Conservation (phyloP, 2,113 vertebrate genomes). For the Trichomycterus rosablanca region DNA sequence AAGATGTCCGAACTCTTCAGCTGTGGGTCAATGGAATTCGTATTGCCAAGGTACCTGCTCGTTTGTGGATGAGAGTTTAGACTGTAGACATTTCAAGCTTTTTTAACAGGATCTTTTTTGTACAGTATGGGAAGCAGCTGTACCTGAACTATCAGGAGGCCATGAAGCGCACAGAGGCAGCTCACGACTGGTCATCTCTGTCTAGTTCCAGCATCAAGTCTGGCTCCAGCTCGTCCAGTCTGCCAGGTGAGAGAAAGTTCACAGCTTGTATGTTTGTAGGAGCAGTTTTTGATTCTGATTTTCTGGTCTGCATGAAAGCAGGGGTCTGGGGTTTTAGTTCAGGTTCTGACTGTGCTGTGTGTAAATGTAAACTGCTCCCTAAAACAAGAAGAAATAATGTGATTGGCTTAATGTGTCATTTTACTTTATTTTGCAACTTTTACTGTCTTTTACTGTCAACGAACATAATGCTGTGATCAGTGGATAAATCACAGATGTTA, state of each 20-base stretch:
- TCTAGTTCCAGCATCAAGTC: constrained; percentile 97
- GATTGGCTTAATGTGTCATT: too few species aligned
- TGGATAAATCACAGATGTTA: too few species aligned
- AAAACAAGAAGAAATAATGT: too few species aligned
- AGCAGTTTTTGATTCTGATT: too few species aligned
- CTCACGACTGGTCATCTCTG: constrained; percentile 93
- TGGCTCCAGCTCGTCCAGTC: constrained; percentile 93
- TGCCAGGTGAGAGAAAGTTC: constrained; percentile 95
- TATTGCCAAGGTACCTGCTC: constrained; percentile 83
- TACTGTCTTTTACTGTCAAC: too few species aligned
- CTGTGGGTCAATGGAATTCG: constrained; percentile 97
- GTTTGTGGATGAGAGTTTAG: background rate
- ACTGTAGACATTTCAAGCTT: background rate
- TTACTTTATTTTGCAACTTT: too few species aligned
- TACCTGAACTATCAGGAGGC: constrained; percentile 95
- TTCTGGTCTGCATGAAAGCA: too few species aligned
- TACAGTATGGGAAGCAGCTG: constrained; percentile 90
- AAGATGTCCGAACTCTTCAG: constrained; percentile 89
- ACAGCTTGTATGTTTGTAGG: too few species aligned
- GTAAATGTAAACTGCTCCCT: too few species aligned
- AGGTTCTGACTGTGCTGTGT: too few species aligned
- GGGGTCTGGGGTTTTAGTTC: too few species aligned
- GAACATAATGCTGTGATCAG: too few species aligned
- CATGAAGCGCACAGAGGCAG: constrained; percentile 85
- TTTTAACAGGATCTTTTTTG: constrained; percentile 5